Percentiles rank a stretch among this genome's conserved stretches.
phyloP scores from a whole-genome alignment of 2,797 vertebrate genomes.

The Emys orbicularis region DNA sequence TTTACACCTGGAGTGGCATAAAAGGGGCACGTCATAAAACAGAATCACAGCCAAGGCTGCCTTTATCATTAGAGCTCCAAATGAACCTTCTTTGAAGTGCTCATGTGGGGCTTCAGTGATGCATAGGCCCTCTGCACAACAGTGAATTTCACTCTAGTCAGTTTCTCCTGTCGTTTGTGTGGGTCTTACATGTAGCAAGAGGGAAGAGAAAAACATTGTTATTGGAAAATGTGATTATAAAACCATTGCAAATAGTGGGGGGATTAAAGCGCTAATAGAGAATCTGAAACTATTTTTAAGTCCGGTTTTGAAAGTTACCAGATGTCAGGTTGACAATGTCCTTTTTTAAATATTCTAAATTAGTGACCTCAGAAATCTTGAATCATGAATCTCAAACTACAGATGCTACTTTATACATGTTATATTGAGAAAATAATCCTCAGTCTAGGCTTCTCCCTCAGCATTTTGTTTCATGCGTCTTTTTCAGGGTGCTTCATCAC shows the following conservation, averaged over 20 bases:
- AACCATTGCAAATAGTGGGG: slow-evolving; percentile 30
- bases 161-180: not conserved
- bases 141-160: not conserved
- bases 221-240: slow-evolving; percentile 29
- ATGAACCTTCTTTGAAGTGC: too few relatives aligned
- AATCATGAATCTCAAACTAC: not conserved
- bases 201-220: not conserved
- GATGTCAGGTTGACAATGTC: not conserved
- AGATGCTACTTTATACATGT: not conserved
- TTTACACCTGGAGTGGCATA: not conserved
- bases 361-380: not conserved
- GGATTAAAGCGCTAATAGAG: slow-evolving; percentile 49
- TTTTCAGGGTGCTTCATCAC: not conserved
- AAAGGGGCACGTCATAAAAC: not conserved
- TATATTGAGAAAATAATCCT: not conserved
- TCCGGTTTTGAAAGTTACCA: not conserved
- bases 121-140: not conserved
- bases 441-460: not conserved
- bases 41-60: not conserved
- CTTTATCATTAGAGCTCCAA: not conserved
- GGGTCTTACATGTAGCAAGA: not conserved
- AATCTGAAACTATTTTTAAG: slow-evolving; percentile 1
- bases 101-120: too few relatives aligned
- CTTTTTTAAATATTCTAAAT: not conserved
- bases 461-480: not conserved